A percentile compares a stretch with the other conserved stretches of the same genome.
Evolutionary conservation across 2,113 vertebrate genomes (phyloP).

Genomic region (Chloropsis cyanopogon): DNA sequence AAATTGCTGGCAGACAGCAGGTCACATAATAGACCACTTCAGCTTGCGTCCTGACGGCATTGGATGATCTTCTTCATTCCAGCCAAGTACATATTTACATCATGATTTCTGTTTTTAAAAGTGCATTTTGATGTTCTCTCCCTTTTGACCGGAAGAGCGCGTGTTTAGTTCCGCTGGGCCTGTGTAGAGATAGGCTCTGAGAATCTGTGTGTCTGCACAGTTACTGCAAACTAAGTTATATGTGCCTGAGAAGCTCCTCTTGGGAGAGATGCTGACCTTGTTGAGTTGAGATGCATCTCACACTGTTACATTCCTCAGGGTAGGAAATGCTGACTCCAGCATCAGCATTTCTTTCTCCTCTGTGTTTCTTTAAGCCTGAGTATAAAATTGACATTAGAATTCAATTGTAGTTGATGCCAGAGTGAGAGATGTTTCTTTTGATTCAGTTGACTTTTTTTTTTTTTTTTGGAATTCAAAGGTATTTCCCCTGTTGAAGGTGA

Average conservation of each 20-base stretch:
- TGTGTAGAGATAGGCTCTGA: not conserved
- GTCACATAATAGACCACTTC: not conserved
- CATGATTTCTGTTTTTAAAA: not conserved
- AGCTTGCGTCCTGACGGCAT: not conserved
- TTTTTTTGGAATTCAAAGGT: not conserved
- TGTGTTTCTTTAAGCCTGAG: not conserved
- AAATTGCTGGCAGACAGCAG: not conserved
- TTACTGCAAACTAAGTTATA: not conserved
- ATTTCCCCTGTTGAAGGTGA: not conserved
- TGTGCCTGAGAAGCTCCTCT: not conserved
- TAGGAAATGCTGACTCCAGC: not conserved
- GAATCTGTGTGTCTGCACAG: not conserved
- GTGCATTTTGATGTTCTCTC: not conserved
- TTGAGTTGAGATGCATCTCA: not conserved
- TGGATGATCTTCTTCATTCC: not conserved
- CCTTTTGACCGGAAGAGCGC: not conserved
- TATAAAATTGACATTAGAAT: not conserved
- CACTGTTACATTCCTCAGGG: not conserved
- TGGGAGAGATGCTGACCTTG: not conserved
- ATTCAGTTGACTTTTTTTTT: not conserved
- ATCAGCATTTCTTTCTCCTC: not conserved
- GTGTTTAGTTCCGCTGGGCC: not conserved
- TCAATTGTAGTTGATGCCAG: not conserved
- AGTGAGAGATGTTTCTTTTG: not conserved
- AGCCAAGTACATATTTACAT: not conserved